phyloP scores from a whole-genome alignment of 2,113 vertebrate genomes.

The Neolamprologus modestus region DNA sequence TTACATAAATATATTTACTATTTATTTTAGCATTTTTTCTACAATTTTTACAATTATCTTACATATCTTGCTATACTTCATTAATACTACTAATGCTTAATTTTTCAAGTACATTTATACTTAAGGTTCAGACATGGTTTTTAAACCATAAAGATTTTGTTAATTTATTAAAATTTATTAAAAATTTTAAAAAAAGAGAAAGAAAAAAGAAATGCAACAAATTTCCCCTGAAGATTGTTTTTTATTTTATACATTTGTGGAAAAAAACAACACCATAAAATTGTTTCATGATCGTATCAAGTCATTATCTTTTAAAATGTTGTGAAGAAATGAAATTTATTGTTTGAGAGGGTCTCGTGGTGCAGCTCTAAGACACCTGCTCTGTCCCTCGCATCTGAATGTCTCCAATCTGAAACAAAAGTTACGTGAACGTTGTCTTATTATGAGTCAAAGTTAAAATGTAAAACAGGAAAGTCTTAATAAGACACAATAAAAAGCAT shows the following conservation, averaged over 20 bases:
- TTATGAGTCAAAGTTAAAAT: not conserved
- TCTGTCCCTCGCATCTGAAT: conserved; percentile 81
- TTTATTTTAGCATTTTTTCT: not conserved
- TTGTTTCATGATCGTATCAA: not conserved
- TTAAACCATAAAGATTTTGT: not conserved
- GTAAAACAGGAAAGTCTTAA: not conserved
- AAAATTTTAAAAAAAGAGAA: not conserved
- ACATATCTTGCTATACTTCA: not conserved
- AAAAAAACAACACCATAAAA: not conserved
- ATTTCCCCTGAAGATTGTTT: not conserved
- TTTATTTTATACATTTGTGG: not conserved
- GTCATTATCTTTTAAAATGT: not conserved
- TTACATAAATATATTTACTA: not conserved
- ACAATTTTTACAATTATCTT: not conserved
- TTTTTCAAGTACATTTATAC: not conserved
- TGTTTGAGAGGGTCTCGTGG: not conserved
- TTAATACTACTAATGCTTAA: not conserved
- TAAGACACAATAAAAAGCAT: not conserved
- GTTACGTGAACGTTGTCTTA: not conserved
- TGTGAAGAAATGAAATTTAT: not conserved
- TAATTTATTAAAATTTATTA: too few relatives aligned
- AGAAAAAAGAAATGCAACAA: not conserved
- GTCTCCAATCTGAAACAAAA: conserved; percentile 78
- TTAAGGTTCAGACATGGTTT: not conserved
- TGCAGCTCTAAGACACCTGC: conserved; percentile 39